A percentile compares a stretch with the other conserved stretches of the same genome.
These are phyloP conservation scores for Lacerta viridis DNA, from an alignment of 2,797 vertebrate genomes.

Conservation along the genomic window DNA sequence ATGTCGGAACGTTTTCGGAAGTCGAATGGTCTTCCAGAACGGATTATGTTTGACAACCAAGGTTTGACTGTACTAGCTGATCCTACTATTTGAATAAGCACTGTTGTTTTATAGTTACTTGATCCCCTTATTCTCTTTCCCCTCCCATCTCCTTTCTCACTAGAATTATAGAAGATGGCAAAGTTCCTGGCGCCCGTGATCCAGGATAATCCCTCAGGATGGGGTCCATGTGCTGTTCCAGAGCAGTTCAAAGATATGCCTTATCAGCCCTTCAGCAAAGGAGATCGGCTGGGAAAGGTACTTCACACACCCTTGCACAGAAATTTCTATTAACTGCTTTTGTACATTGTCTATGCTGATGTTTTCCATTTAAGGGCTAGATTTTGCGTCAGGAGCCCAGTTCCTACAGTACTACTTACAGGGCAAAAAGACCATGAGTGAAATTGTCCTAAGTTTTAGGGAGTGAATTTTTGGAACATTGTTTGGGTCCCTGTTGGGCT, in stretches of 20 bases:
- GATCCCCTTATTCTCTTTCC: not conserved
- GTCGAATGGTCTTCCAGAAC: too few relatives aligned
- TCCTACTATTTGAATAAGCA: not conserved
- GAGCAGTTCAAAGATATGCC: conserved; percentile 99
- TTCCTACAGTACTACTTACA: accelerated
- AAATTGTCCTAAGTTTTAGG: not conserved
- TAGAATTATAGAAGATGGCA: conserved; percentile 86
- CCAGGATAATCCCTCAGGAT: conserved; percentile 97
- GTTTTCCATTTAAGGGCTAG: accelerated
- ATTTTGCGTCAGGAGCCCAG: accelerated
- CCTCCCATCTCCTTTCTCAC: accelerated
- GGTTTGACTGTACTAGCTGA: not conserved
- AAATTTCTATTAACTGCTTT: accelerated
- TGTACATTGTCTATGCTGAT: accelerated
- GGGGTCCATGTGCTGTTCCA: conserved; percentile 96
- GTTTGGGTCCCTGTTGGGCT: not conserved
- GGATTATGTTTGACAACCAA: too few relatives aligned
- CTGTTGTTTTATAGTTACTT: not conserved
- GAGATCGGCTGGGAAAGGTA: conserved; percentile 97
- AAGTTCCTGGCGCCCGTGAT: conserved; percentile 97
- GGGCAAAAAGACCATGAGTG: not conserved
- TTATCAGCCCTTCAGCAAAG: conserved; percentile 99
- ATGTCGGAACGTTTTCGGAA: too few relatives aligned
- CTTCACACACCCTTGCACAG: not conserved
- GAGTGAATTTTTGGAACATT: not conserved